These are phyloP conservation scores for Aphis craccivora DNA, from an alignment of 1,140 invertebrate species.

Conservation along the genomic window DNA sequence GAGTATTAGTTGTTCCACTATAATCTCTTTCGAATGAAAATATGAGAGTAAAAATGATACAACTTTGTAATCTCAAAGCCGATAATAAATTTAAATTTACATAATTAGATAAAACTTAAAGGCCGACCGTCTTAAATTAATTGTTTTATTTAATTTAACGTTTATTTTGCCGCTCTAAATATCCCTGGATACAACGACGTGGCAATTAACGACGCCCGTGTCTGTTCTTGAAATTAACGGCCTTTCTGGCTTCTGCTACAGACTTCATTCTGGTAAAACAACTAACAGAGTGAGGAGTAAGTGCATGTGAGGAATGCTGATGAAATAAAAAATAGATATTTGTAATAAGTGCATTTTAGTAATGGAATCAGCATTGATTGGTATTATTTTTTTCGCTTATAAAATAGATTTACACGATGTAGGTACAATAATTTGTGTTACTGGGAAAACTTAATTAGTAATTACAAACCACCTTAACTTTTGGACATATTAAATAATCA, in stretches of 20 bases:
- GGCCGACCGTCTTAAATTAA: constrained; percentile 48
- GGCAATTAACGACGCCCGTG: constrained; percentile 39
- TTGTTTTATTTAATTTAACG: constrained; percentile 52
- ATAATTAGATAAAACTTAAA: constrained; percentile 56
- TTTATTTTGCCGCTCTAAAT: constrained; percentile 26
- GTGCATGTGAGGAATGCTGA: not conserved
- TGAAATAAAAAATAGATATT: not conserved
- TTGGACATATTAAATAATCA: not conserved
- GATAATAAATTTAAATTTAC: constrained; percentile 51
- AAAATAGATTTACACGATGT: not conserved
- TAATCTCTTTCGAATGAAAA: not conserved
- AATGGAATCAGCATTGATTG: not conserved
- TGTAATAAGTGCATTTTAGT: not conserved
- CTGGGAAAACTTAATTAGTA: not conserved
- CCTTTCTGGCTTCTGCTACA: constrained; percentile 27
- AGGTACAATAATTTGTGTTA: not conserved
- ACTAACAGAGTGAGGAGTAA: not conserved
- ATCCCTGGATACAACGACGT: constrained; percentile 15
- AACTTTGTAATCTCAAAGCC: constrained; percentile 37
- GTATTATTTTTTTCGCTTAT: not conserved
- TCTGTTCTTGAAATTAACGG: constrained; percentile 48
- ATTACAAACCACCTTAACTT: not conserved
- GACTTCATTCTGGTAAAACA: not conserved
- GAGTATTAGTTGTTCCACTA: not conserved
- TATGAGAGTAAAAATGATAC: not conserved